These are phyloP conservation scores for Calypte anna DNA, from an alignment of 2,113 vertebrate genomes.

Conservation along the genomic window DNA sequence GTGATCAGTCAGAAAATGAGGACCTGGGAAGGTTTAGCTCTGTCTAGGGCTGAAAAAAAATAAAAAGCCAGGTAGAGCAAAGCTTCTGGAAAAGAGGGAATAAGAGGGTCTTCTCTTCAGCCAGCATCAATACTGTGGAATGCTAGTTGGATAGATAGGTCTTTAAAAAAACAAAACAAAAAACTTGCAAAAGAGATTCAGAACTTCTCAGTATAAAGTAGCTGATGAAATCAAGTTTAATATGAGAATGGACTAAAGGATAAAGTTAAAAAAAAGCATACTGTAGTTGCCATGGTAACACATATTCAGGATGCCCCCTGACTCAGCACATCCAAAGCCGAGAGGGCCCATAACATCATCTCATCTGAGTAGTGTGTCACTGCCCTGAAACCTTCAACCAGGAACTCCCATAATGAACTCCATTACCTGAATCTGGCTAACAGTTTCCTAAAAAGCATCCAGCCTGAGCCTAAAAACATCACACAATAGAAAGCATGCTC, in stretches of 20 bases:
- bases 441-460: not conserved
- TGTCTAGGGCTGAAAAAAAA: not conserved
- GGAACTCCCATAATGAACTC: not conserved
- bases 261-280: not conserved
- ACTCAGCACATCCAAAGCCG: not conserved
- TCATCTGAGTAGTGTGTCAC: not conserved
- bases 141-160: not conserved
- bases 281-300: rapidly evolving
- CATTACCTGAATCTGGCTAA: not conserved
- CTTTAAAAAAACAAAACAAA: not conserved
- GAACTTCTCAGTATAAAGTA: not conserved
- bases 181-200: not conserved
- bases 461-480: not conserved
- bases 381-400: not conserved
- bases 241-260: not conserved
- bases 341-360: not conserved
- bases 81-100: not conserved
- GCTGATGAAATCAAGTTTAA: not conserved
- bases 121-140: not conserved
- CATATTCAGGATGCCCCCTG: not conserved
- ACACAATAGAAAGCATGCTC: not conserved
- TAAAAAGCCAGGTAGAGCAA: not conserved
- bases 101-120: not conserved
- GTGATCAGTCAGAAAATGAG: not conserved
- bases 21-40: not conserved